Base-by-base conservation (phyloP, 2,797 vertebrate genomes). In the Phaenicophaeus curvirostris region DNA sequence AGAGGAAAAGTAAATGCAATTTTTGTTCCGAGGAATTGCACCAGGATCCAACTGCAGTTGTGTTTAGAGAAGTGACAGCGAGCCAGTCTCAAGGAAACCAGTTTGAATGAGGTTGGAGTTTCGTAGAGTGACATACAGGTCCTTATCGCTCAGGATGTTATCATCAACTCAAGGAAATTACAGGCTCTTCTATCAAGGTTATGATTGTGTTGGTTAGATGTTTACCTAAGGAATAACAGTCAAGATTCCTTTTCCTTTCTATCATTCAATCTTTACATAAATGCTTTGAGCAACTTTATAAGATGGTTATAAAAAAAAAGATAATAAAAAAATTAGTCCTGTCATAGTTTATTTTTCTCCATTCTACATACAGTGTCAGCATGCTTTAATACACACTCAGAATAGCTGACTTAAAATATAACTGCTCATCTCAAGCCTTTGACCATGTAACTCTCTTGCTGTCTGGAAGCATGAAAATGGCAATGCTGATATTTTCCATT, bases 1-100 rank as follows among this genome's bases (percentile, higher is more conserved):
- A 58, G 24, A 90, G 33, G 33, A 94, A 87, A 85, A 85, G 13
- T 76, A 78, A 91, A 79, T 59, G 28, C 15, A 74, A 21, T 63
- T 79, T 50, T 28, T 86, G 6, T 54, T 61, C n/a, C 15, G 27
- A 91, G 67, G 57, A 90, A 73, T 51, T 51, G 20, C n/a, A 17
- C 21, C 1, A 1, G 31, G 28, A 69, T 92, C 31, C 53, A 80
- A 9, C 19, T 68, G 63, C 27, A 66, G 33, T 41, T 82, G 19
- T 77, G 23, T 77, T 90, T 28, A 61, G 37, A 72, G 54, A 81
- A 68, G 85, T 53, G 35, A n/a, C n/a, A 75, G 28, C 39, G 67
- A 83, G 33, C 86, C 58, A 75, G 20, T 27, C n/a, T 76, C 35
- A 59, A 80, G 67, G 57, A 94, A 91, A 87, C 5, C 30, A 48